phyloP scores from a whole-genome alignment of 2,113 vertebrate genomes.

The Toxostoma redivivum region DNA sequence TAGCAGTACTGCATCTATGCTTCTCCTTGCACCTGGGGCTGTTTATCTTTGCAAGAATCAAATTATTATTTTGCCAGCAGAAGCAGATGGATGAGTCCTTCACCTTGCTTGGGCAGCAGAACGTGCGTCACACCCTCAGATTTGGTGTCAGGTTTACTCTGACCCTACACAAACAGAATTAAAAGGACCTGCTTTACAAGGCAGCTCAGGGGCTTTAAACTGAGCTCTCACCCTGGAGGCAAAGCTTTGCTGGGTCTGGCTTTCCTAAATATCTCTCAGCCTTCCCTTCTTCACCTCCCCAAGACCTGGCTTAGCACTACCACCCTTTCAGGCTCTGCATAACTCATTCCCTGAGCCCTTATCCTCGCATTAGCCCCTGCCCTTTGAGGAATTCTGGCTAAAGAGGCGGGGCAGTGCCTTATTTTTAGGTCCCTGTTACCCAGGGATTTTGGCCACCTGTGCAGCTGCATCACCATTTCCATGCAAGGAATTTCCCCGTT shows the following conservation, averaged over 20 bases:
- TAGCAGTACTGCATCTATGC: neutral
- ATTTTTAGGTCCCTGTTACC: conserved; percentile 38
- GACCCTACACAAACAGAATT: neutral
- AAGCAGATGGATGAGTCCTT: neutral
- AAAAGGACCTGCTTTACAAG: neutral
- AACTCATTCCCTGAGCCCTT: neutral
- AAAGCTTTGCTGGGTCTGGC: neutral
- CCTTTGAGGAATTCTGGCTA: conserved; percentile 1
- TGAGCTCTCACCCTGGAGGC: neutral
- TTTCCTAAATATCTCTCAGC: neutral
- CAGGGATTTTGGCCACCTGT: conserved; percentile 47
- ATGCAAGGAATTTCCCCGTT: neutral
- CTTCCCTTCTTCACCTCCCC: neutral
- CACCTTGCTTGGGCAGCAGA: neutral
- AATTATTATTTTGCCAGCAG: neutral
- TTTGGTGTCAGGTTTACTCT: neutral
- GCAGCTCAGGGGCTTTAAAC: neutral
- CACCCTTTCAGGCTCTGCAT: neutral
- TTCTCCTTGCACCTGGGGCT: neutral
- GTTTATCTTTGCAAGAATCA: neutral
- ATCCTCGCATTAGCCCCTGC: neutral
- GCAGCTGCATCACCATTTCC: neutral
- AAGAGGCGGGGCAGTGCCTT: neutral
- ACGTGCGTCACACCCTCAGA: neutral
- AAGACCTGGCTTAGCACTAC: neutral